Evolutionary conservation across 2,888 invertebrate genomes (phyloP).

Genomic region (Rhagium mordax): DNA sequence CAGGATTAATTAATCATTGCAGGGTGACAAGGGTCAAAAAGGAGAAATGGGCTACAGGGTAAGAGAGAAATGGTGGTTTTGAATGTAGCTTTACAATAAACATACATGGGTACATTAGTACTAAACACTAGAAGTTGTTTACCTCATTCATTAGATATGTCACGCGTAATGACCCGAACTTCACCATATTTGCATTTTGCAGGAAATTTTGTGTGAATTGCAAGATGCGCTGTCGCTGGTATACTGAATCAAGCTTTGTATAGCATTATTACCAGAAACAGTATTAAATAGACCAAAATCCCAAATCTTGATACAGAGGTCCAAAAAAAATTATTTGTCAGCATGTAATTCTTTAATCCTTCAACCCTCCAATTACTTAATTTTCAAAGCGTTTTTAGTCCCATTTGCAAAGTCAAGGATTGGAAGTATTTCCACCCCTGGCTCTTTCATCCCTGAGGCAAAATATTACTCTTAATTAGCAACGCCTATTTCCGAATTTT

Average conservation of each 20-base stretch:
- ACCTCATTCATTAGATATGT: conserved; percentile 36
- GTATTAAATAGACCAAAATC: too few species aligned
- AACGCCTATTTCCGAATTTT: too few species aligned
- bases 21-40: conserved; percentile 83
- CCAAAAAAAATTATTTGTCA: too few species aligned
- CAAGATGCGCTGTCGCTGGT: background rate
- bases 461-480: too few species aligned
- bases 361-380: too few species aligned
- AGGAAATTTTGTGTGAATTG: background rate
- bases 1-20: conserved; percentile 66
- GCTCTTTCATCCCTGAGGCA: too few species aligned
- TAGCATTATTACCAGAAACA: background rate
- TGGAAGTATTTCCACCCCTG: too few species aligned
- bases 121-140: conserved; percentile 36
- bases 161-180: background rate
- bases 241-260: background rate
- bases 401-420: too few species aligned
- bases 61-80: conserved; percentile 69
- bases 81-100: conserved; percentile 47
- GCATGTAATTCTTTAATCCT: too few species aligned
- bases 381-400: too few species aligned
- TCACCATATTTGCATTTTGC: background rate
- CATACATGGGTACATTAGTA: conserved; percentile 47
- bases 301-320: too few species aligned
- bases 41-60: conserved; percentile 84